phyloP scores from a whole-genome alignment of 2,113 vertebrate genomes.

The Polyodon spathula region DNA sequence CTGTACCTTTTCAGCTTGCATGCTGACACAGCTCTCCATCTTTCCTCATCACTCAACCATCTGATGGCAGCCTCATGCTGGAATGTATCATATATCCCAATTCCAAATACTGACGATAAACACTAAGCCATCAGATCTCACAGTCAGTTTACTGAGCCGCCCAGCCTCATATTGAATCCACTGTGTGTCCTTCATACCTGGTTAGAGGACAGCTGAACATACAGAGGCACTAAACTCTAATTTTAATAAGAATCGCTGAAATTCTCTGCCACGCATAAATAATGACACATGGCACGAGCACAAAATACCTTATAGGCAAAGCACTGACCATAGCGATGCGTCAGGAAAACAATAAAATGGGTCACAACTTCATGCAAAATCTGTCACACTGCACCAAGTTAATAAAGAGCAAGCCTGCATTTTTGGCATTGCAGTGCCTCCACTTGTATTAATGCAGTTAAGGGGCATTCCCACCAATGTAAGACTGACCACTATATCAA shows the following conservation, averaged over 20 bases:
- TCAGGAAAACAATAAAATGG: constrained; percentile 5
- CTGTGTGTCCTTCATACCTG: background rate
- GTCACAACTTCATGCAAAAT: constrained; percentile 9
- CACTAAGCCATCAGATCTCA: background rate
- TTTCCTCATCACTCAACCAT: no score
- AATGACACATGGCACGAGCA: constrained; percentile 6
- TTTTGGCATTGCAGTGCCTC: background rate
- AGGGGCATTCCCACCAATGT: no score
- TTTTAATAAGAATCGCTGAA: background rate
- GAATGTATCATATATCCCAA: no score
- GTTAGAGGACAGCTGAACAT: background rate
- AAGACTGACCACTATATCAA: no score
- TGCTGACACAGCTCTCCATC: no score
- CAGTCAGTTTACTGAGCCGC: background rate
- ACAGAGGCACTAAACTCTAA: background rate
- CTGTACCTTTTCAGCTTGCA: no score
- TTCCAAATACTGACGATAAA: no score
- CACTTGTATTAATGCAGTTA: background rate
- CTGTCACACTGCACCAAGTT: background rate
- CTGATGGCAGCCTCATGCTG: no score
- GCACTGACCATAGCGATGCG: constrained; percentile 2
- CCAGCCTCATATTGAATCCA: background rate
- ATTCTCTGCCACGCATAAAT: constrained; percentile 3
- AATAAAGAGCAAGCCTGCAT: background rate
- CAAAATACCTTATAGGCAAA: constrained; percentile 1